Percentiles rank a stretch among this genome's conserved stretches.
Evolutionary conservation across 2,888 invertebrate species (phyloP).

Genomic region (Parasteatoda lunata): DNA sequence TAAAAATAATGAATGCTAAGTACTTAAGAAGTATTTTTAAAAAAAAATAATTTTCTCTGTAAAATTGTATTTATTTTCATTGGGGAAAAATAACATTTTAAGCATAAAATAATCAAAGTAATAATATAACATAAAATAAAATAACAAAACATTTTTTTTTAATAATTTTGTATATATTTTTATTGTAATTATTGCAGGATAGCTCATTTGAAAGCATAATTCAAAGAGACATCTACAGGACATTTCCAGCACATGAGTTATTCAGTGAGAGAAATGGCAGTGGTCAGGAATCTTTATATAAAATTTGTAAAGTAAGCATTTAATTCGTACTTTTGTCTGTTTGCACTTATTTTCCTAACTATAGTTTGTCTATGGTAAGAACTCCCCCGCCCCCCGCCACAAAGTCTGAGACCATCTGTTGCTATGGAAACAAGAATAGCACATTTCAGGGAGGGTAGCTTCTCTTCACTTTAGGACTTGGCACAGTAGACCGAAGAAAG

Average conservation of each 20-base stretch:
- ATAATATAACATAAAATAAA: background rate
- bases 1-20: too few relatives aligned
- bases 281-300: constrained; percentile 96
- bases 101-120: background rate
- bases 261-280: constrained; percentile 95
- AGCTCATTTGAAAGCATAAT: constrained; percentile 96
- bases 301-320: constrained; percentile 83
- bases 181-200: constrained; percentile 79
- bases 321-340: too few relatives aligned
- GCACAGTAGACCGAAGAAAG: too few relatives aligned
- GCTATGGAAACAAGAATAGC: too few relatives aligned
- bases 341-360: too few relatives aligned
- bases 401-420: too few relatives aligned
- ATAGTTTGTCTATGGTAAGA: too few relatives aligned
- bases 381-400: too few relatives aligned
- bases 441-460: too few relatives aligned
- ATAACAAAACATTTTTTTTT: background rate
- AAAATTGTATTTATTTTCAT: background rate
- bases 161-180: background rate
- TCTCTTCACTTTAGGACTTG: too few relatives aligned
- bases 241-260: constrained; percentile 98
- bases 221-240: constrained; percentile 95
- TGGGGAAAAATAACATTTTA: background rate
- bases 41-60: background rate
- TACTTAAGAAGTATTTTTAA: background rate